Evolutionary conservation across 2,888 invertebrate genomes (phyloP).

Genomic region (Uropetala carovei): DNA sequence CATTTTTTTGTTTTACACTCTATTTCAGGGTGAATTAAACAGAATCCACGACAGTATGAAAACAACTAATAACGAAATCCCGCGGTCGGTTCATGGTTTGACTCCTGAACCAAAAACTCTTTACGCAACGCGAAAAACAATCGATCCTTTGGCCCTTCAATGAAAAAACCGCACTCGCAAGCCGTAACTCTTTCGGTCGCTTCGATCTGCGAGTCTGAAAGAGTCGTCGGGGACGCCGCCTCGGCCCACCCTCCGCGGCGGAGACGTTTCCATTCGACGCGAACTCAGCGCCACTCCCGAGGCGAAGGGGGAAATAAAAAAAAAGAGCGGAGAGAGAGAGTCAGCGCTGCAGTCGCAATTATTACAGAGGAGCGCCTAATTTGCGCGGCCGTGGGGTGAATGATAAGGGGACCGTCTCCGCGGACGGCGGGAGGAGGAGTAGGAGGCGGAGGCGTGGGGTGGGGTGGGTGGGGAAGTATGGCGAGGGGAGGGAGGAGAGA

Average conservation of each 20-base stretch:
- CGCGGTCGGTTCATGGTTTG: background rate
- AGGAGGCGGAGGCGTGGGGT: background rate
- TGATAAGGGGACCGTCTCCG: background rate
- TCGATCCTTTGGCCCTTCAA: background rate
- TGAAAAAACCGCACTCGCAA: background rate
- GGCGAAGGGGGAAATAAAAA: background rate
- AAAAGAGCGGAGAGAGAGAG: background rate
- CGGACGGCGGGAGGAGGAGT: background rate
- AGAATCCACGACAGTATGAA: too few species aligned
- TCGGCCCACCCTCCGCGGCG: background rate
- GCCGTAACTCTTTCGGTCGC: background rate
- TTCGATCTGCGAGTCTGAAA: conserved; percentile 22
- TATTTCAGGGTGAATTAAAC: too few species aligned
- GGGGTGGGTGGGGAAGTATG: background rate
- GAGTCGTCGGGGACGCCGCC: background rate
- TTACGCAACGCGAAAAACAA: background rate
- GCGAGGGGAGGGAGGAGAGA: background rate
- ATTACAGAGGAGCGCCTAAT: conserved; percentile 20
- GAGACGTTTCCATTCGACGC: conserved; percentile 15
- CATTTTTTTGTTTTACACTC: too few species aligned
- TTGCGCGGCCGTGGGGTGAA: conserved; percentile 18
- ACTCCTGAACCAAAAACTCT: background rate
- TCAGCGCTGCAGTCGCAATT: conserved; percentile 1
- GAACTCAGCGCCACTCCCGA: conserved; percentile 2
- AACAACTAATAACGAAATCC: background rate